These are phyloP conservation scores for Indri indri DNA, from an alignment of 2,113 vertebrate species.

Conservation along the genomic window DNA sequence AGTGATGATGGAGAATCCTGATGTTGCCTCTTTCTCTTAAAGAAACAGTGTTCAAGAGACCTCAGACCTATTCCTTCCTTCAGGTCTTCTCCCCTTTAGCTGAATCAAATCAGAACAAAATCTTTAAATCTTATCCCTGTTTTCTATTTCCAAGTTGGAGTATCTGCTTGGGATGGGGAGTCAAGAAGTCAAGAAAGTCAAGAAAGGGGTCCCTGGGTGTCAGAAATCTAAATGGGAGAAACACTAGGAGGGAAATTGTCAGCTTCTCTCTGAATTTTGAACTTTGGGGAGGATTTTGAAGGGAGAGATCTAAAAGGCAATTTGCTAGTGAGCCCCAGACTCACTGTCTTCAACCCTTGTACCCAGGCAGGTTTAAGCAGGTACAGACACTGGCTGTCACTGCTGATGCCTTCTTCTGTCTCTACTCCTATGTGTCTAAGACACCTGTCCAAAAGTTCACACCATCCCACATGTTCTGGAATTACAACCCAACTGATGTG, in stretches of 20 bases:
- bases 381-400: slow-evolving; percentile 91
- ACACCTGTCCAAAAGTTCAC: slow-evolving; percentile 91
- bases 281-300: not conserved
- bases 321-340: not conserved
- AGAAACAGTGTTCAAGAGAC: not conserved
- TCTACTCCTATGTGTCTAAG: slow-evolving; percentile 93
- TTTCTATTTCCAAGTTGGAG: not conserved
- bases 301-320: not conserved
- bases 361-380: slow-evolving; percentile 93
- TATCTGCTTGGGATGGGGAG: not conserved
- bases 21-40: not conserved
- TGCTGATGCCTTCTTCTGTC: slow-evolving; percentile 93
- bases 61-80: not conserved
- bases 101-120: not conserved
- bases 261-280: not conserved
- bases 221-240: not conserved
- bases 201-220: not conserved
- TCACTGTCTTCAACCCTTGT: slow-evolving; percentile 33
- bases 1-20: not conserved
- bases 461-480: slow-evolving; percentile 85
- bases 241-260: not conserved
- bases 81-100: not conserved
- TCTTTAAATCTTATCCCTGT: not conserved
- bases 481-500: slow-evolving; percentile 77
- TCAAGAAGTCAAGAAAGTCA: slow-evolving; percentile 1